Percentiles rank a stretch among this genome's conserved stretches.
phyloP scores from a whole-genome alignment of 2,797 vertebrate genomes.

The Ispidina lecontei region DNA sequence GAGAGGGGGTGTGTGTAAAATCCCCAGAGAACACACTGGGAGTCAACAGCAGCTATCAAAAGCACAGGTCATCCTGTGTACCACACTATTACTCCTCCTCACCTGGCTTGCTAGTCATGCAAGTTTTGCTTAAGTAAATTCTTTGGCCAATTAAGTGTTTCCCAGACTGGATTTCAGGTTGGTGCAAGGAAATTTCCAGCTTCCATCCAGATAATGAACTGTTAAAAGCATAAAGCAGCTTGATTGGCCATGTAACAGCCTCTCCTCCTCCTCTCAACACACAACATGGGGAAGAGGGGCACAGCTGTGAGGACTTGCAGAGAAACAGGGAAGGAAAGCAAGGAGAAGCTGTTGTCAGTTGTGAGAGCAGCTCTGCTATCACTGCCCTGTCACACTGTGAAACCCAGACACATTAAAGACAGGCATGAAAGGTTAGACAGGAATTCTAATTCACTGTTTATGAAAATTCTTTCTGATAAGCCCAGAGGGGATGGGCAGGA shows the following conservation, averaged over 20 bases:
- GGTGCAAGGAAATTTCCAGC: background rate
- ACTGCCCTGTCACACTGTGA: background rate
- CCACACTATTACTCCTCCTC: background rate
- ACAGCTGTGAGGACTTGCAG: background rate
- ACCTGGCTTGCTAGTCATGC: background rate
- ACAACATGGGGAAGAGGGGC: background rate
- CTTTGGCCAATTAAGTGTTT: background rate
- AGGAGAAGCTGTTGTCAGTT: background rate
- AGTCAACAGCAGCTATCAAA: background rate
- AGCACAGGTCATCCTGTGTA: background rate
- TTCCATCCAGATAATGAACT: background rate
- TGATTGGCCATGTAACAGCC: background rate
- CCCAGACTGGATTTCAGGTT: background rate
- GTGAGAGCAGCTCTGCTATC: background rate
- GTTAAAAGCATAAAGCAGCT: background rate
- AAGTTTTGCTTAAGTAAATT: background rate
- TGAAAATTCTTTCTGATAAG: conserved; percentile 24
- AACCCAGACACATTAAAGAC: background rate
- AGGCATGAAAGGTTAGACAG: conserved; percentile 9
- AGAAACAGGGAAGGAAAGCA: background rate
- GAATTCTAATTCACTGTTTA: conserved; percentile 41
- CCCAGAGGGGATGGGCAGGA: conserved; percentile 25
- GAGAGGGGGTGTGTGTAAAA: background rate
- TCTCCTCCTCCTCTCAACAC: background rate
- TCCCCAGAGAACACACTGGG: background rate